Base-by-base conservation (phyloP, 2,113 vertebrate species). In the Pheucticus melanocephalus region DNA sequence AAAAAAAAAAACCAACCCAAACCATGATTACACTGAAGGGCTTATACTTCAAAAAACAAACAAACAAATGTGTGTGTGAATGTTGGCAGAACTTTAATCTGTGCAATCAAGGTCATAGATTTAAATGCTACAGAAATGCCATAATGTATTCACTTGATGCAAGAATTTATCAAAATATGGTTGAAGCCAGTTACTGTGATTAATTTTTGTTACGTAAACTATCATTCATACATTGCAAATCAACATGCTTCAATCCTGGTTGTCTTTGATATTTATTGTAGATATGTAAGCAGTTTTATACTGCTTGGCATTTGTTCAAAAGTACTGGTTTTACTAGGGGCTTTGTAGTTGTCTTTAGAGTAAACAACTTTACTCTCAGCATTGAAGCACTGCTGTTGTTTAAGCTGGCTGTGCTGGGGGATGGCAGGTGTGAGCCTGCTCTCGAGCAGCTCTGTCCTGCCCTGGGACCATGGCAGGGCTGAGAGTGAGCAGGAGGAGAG, bases 161-260 rank as follows among this genome's bases (percentile, higher is more conserved):
- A 90, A 86, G 66, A 79, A 85, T 63, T 75, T 72, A 40, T 51
- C 20, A 51, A 50, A 87, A 69, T 80, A 7, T 39, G 39, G n/a
- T 76, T 42, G n/a, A 88, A 95, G 28, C 54, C 79, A 61, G 63
- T 72, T 48, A 30, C 35, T 64, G 31, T 91, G 84, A 84, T 82
- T 91, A 9, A 82, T 79, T 89, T 92, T 94, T 94, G 20, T 90
- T 81, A 22, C 48, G 65, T 92, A 90, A 94, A 59, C 66, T 78
- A 25, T n/a, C 30, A 63, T 81, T 88, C 60, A 9, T 47, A 53
- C 35, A 37, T 20, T 85, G 73, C 50, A 82, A 84, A 86, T 87
- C 59, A 69, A 35, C 39, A 13, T 72, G 40, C 63, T 82, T 89
- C 66, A 37, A 2, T 57, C 37, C 44, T 81, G 90, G 11, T 56